Evolutionary conservation across 2,888 invertebrate genomes (phyloP).

Genomic region (Noctuana brunneofusca): DNA sequence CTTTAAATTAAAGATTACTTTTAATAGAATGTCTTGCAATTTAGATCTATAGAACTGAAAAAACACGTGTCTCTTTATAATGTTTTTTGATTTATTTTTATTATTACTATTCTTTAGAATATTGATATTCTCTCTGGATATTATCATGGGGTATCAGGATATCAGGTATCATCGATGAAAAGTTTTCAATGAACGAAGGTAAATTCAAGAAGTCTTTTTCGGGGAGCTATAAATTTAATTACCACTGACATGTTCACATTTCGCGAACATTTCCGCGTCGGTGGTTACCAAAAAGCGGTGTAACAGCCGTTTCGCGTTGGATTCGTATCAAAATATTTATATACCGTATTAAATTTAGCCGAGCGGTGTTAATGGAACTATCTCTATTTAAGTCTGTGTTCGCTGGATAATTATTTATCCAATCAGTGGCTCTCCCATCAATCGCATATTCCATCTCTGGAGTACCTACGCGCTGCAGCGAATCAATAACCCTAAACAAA

Average conservation of each 20-base stretch:
- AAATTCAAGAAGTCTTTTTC: not conserved
- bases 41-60: too few relatives aligned
- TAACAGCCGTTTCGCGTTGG: slow-evolving; percentile 11
- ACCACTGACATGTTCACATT: not conserved
- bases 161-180: too few relatives aligned
- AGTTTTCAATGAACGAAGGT: not conserved
- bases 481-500: not conserved
- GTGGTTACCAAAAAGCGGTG: slow-evolving; percentile 15
- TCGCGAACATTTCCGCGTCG: slow-evolving; percentile 11
- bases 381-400: not conserved
- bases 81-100: too few relatives aligned
- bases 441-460: slow-evolving; percentile 38
- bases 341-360: slow-evolving; percentile 5
- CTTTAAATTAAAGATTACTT: too few relatives aligned
- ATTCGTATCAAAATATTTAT: slow-evolving; percentile 30
- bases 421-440: slow-evolving; percentile 37
- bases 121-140: too few relatives aligned
- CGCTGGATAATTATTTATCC: slow-evolving; percentile 34
- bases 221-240: not conserved
- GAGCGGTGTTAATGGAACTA: not conserved
- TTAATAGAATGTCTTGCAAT: too few relatives aligned
- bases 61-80: too few relatives aligned
- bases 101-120: too few relatives aligned
- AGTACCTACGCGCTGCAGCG: slow-evolving; percentile 36
- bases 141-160: too few relatives aligned